These are phyloP conservation scores for Syrrhaptes paradoxus DNA, from an alignment of 2,113 vertebrate genomes.

Conservation along the genomic window DNA sequence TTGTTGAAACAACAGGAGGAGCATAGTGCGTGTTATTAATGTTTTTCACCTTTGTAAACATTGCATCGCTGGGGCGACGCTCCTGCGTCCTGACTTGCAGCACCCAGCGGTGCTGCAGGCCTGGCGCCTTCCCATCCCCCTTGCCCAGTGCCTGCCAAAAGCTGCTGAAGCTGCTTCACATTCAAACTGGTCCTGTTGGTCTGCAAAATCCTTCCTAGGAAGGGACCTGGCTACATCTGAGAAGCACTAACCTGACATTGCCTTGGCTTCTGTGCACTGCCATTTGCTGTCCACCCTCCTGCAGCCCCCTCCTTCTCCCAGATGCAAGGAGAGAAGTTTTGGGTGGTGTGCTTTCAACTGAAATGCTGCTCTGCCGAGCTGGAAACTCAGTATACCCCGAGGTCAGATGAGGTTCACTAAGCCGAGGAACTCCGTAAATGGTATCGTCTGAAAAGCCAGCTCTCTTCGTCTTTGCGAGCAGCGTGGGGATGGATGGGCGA, in stretches of 20 bases:
- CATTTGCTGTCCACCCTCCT: not conserved
- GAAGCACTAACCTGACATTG: not conserved
- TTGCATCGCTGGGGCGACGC: not conserved
- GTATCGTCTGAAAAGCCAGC: not conserved
- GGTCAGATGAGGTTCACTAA: constrained; percentile 50
- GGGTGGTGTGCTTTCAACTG: not conserved
- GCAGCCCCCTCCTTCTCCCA: not conserved
- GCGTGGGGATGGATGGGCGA: rapidly evolving
- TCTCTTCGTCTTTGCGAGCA: not conserved
- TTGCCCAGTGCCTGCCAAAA: not conserved
- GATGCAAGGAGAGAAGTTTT: not conserved
- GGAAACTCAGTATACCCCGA: constrained; percentile 1
- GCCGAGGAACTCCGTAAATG: constrained; percentile 50
- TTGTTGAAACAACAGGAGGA: constrained; percentile 61
- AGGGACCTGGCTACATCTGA: not conserved
- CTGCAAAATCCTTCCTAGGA: not conserved
- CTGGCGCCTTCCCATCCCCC: not conserved
- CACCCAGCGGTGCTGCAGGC: not conserved
- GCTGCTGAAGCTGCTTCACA: not conserved
- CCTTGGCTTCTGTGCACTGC: not conserved
- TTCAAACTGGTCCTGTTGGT: not conserved
- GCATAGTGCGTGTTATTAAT: not conserved
- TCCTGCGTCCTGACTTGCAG: not conserved
- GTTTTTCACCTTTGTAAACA: constrained; percentile 36
- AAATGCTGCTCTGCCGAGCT: not conserved